These are phyloP conservation scores for Fulmarus glacialis DNA, from an alignment of 2,113 vertebrate species.

Conservation along the genomic window DNA sequence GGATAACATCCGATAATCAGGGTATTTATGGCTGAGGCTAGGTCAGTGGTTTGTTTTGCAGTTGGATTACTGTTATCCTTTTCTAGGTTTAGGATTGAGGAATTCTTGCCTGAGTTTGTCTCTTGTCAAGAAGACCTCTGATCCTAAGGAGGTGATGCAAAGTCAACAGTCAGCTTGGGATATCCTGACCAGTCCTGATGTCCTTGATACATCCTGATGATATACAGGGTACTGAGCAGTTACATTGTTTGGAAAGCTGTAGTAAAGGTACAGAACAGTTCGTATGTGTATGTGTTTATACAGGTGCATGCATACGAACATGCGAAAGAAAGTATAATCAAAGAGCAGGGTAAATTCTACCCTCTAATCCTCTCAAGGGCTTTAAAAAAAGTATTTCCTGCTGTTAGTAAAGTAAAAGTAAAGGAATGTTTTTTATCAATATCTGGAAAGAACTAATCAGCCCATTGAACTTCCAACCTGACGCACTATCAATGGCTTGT, in stretches of 20 bases:
- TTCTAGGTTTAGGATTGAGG: neutral
- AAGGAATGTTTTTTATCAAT: neutral
- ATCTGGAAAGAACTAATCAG: neutral
- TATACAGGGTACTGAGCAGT: neutral
- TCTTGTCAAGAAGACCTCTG: neutral
- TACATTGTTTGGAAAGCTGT: neutral
- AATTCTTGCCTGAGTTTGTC: neutral
- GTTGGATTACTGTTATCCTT: neutral
- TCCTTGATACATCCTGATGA: neutral
- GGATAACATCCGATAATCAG: accelerated
- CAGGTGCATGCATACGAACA: neutral
- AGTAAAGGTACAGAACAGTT: neutral
- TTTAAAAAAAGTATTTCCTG: neutral
- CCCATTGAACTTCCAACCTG: neutral
- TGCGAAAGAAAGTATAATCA: neutral
- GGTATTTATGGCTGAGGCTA: neutral
- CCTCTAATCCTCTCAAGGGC: neutral
- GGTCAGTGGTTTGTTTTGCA: neutral
- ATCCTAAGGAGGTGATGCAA: neutral
- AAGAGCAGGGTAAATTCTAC: neutral
- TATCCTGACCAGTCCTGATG: neutral
- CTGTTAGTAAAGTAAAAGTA: neutral
- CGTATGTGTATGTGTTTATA: neutral
- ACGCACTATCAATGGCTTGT: neutral
- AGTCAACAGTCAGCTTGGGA: neutral